phyloP scores from a whole-genome alignment of 2,113 vertebrate genomes.

The Danionella cerebrum region DNA sequence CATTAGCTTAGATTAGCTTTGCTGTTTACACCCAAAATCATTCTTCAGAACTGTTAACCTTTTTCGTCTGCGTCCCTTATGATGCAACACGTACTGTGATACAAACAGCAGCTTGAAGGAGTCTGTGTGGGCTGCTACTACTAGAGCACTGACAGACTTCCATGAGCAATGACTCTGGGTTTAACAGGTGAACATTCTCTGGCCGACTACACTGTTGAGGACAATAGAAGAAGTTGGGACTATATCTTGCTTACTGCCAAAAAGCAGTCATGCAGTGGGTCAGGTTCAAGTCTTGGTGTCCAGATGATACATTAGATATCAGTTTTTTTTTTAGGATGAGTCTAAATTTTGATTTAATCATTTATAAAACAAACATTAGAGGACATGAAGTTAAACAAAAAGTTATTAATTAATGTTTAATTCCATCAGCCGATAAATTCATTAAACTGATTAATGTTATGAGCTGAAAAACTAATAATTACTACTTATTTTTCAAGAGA shows the following conservation, averaged over 20 bases:
- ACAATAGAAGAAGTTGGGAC: slow-evolving; percentile 45
- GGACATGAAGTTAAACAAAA: too few relatives aligned
- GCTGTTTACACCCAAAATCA: slow-evolving; percentile 42
- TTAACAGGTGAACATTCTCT: slow-evolving; percentile 59
- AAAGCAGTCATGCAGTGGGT: slow-evolving; percentile 40
- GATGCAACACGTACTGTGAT: slow-evolving; percentile 40
- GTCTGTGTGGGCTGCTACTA: slow-evolving; percentile 33
- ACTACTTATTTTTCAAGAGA: too few relatives aligned
- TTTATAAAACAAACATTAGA: too few relatives aligned
- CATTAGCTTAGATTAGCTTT: slow-evolving; percentile 45
- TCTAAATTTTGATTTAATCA: too few relatives aligned
- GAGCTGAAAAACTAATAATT: too few relatives aligned
- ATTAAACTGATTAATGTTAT: too few relatives aligned
- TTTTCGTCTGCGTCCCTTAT: slow-evolving; percentile 44
- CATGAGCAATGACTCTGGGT: slow-evolving; percentile 55
- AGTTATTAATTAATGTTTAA: neutral
- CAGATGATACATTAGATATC: slow-evolving; percentile 26
- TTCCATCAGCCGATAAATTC: too few relatives aligned
- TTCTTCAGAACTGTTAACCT: slow-evolving; percentile 52
- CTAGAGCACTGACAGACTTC: slow-evolving; percentile 46
- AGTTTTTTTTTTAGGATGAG: slow-evolving; percentile 23
- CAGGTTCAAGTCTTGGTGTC: slow-evolving; percentile 20
- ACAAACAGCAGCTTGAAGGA: slow-evolving; percentile 35
- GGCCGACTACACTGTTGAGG: slow-evolving; percentile 48
- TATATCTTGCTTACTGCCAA: slow-evolving; percentile 46